Percentiles rank a stretch among this genome's conserved stretches.
Conservation (phyloP, 2,113 vertebrate genomes). For the Corythornis vintsioides region DNA sequence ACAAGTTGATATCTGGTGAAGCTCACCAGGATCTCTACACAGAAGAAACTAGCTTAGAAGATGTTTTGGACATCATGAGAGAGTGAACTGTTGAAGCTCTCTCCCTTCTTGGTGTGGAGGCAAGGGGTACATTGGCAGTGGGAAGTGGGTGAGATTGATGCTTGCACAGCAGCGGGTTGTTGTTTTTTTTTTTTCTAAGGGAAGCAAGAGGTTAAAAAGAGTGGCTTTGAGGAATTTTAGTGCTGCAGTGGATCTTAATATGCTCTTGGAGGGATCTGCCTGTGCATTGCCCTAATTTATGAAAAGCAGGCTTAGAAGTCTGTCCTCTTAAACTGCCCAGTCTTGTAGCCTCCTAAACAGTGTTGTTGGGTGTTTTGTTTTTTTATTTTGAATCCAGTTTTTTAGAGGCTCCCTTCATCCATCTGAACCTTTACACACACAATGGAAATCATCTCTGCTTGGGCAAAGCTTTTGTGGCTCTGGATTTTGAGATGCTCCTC, state of each 20-base stretch:
- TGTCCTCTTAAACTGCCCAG: background rate
- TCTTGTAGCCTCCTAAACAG: background rate
- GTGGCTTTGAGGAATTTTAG: background rate
- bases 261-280: background rate
- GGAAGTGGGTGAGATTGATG: background rate
- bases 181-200: background rate
- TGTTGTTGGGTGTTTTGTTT: background rate
- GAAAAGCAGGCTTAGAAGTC: background rate
- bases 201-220: background rate
- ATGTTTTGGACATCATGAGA: background rate
- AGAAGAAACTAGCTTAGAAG: background rate
- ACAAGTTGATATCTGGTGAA: background rate
- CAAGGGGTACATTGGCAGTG: background rate
- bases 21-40: background rate
- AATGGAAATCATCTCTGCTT: background rate
- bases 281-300: rapidly evolving
- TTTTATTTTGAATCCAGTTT: background rate
- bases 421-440: background rate
- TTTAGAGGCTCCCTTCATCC: background rate
- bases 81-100: background rate
- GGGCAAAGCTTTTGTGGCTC: background rate
- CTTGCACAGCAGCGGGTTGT: too few relatives aligned
- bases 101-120: background rate
- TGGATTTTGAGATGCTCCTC: rapidly evolving
- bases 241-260: background rate